phyloP scores from a whole-genome alignment of 2,888 invertebrate species.

The Diplolepis rosae region DNA sequence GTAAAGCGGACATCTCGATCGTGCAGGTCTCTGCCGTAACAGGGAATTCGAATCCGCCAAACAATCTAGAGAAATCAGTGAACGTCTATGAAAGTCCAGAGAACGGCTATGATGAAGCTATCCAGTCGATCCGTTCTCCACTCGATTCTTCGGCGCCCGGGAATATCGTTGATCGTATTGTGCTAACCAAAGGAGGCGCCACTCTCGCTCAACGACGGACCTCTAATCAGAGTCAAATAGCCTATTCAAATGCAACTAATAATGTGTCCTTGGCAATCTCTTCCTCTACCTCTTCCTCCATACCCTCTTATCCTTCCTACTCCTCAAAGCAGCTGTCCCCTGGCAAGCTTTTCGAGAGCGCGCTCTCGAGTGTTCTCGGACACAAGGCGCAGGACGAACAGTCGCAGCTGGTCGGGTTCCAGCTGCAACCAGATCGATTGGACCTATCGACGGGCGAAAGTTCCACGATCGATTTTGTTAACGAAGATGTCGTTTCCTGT shows the following conservation, averaged over 20 bases:
- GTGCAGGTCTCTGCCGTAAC: slow-evolving; percentile 37
- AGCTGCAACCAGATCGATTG: slow-evolving; percentile 40
- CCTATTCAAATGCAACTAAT: slow-evolving; percentile 17
- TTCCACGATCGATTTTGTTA: slow-evolving; percentile 31
- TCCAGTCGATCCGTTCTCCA: slow-evolving; percentile 20
- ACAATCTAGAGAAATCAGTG: slow-evolving; percentile 31
- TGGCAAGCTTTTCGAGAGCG: slow-evolving; percentile 34
- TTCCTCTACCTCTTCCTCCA: slow-evolving; percentile 29
- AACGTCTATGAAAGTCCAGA: slow-evolving; percentile 37
- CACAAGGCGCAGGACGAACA: slow-evolving; percentile 42
- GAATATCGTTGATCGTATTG: slow-evolving; percentile 39
- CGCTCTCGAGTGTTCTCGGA: neutral
- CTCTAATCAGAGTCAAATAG: slow-evolving; percentile 40
- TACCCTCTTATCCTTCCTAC: slow-evolving; percentile 39
- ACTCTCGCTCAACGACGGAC: slow-evolving; percentile 36
- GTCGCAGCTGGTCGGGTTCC: slow-evolving; percentile 42
- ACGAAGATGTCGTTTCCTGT: slow-evolving; percentile 50
- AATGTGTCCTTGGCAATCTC: slow-evolving; percentile 1
- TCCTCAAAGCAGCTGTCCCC: slow-evolving; percentile 36
- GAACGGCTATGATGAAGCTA: slow-evolving; percentile 31
- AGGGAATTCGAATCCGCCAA: slow-evolving; percentile 24
- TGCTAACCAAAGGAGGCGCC: slow-evolving; percentile 34
- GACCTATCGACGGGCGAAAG: slow-evolving; percentile 39
- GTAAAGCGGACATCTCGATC: slow-evolving; percentile 44
- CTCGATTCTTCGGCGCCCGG: slow-evolving; percentile 32